Evolutionary conservation across 2,113 vertebrate genomes (phyloP).

Genomic region (Tetrao urogallus): DNA sequence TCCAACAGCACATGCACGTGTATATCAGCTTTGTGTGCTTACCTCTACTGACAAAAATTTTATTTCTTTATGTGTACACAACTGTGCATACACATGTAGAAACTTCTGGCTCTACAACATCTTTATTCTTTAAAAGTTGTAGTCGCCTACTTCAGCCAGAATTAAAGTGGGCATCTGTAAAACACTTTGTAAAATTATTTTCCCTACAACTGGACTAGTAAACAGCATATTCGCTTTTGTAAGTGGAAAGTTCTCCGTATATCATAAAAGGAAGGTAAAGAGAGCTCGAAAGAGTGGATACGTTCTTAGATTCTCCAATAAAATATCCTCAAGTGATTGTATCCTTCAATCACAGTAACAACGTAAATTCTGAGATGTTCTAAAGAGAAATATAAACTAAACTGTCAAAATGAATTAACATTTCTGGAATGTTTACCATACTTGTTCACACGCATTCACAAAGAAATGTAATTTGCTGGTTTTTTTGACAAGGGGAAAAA

Average conservation of each 20-base stretch:
- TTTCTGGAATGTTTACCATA: fast-evolving
- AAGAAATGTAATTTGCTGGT: background rate
- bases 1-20: background rate
- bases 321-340: background rate
- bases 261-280: background rate
- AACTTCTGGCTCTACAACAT: background rate
- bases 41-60: background rate
- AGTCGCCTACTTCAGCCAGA: background rate
- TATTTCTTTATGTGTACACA: background rate
- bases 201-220: background rate
- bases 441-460: background rate
- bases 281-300: fast-evolving
- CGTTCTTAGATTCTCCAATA: background rate
- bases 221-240: background rate
- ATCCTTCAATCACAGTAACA: background rate
- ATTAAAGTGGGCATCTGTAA: background rate
- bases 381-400: background rate
- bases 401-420: background rate
- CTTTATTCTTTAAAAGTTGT: background rate
- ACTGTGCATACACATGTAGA: background rate
- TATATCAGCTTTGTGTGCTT: background rate
- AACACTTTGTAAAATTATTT: background rate
- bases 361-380: background rate
- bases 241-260: background rate
- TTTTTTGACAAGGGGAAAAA: background rate